Conservation (phyloP, 2,888 invertebrate genomes). For the Chalcis sispes region DNA sequence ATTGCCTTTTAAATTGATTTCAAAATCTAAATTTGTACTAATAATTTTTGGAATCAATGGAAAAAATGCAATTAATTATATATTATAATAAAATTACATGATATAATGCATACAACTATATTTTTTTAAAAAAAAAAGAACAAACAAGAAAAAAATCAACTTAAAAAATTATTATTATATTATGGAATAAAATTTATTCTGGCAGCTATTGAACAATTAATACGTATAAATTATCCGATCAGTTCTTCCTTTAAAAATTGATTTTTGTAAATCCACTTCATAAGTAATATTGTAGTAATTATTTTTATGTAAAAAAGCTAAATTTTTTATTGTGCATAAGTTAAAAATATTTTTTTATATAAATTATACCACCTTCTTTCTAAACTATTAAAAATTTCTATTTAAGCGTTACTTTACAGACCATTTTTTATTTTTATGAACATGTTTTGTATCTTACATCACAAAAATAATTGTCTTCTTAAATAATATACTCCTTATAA, state of each 20-base stretch:
- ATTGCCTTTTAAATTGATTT: slow-evolving; percentile 38
- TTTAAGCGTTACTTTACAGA: slow-evolving; percentile 9
- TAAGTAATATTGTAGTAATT: slow-evolving; percentile 43
- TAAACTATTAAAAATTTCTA: slow-evolving; percentile 15
- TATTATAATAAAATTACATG: slow-evolving; percentile 35
- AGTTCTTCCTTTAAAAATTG: slow-evolving; percentile 48
- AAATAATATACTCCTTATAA: slow-evolving; percentile 24
- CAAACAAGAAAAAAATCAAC: slow-evolving; percentile 45
- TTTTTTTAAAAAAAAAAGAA: slow-evolving; percentile 56
- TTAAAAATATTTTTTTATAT: slow-evolving; percentile 26
- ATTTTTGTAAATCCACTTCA: slow-evolving; percentile 48
- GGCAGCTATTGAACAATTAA: slow-evolving; percentile 28
- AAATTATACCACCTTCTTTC: neutral
- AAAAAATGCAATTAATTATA: slow-evolving; percentile 45
- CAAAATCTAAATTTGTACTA: slow-evolving; percentile 18
- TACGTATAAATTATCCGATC: slow-evolving; percentile 31
- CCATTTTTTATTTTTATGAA: slow-evolving; percentile 24
- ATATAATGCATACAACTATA: slow-evolving; percentile 52
- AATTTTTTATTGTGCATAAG: slow-evolving; percentile 40
- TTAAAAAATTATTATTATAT: slow-evolving; percentile 38
- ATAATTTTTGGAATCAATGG: slow-evolving; percentile 36
- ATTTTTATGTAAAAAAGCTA: slow-evolving; percentile 30
- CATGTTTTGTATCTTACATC: slow-evolving; percentile 41
- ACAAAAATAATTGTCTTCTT: slow-evolving; percentile 11
- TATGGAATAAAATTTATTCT: slow-evolving; percentile 42